phyloP scores from a whole-genome alignment of 2,888 invertebrate genomes.

The Bombyx huttoni region DNA sequence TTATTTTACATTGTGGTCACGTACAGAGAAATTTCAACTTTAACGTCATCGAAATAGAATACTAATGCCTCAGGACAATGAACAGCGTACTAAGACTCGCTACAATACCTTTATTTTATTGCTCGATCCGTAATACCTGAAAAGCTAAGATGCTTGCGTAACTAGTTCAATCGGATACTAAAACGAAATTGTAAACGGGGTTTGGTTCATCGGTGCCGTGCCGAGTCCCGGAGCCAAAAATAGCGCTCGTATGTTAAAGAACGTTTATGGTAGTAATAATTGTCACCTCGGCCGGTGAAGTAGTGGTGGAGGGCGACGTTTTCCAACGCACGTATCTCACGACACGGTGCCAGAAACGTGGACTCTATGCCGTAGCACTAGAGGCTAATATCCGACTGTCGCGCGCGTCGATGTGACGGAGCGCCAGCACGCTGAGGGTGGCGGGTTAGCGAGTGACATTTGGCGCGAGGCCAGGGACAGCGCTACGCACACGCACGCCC shows the following conservation, averaged over 20 bases:
- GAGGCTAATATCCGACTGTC: conserved; percentile 3
- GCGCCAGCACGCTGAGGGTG: not conserved
- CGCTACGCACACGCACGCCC: conserved; percentile 15
- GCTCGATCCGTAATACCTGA: not conserved
- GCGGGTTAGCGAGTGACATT: conserved; percentile 10
- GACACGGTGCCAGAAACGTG: conserved; percentile 1
- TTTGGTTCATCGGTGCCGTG: conserved; percentile 23
- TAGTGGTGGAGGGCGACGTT: conserved; percentile 9
- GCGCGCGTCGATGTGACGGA: not conserved
- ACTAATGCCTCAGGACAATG: not conserved
- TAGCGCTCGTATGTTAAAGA: conserved; percentile 36
- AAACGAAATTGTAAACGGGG: not conserved
- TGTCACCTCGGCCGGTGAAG: conserved; percentile 29
- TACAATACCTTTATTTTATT: not conserved
- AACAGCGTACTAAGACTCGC: not conserved
- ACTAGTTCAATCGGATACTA: not conserved
- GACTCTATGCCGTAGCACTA: not conserved
- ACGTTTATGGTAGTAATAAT: conserved; percentile 52
- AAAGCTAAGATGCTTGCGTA: not conserved
- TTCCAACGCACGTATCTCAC: conserved; percentile 10
- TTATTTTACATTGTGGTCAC: not conserved
- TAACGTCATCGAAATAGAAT: not conserved
- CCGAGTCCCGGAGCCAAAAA: conserved; percentile 33
- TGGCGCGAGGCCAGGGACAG: conserved; percentile 28
- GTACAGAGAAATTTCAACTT: not conserved